Base-by-base conservation (phyloP, 2,113 vertebrate species). In the Geothlypis trichas region DNA sequence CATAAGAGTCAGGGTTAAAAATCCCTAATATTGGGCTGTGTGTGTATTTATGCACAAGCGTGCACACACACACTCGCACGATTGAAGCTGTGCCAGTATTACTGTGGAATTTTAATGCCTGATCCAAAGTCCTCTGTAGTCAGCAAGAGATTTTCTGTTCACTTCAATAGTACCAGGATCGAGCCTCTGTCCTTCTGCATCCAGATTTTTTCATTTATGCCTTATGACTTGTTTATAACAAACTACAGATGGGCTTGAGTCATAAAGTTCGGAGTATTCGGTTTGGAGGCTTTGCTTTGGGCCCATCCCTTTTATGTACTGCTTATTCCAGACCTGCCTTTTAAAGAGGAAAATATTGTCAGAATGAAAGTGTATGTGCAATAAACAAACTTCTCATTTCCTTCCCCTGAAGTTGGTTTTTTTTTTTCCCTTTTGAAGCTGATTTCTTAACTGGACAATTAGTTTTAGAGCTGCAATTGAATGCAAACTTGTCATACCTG, bases 131-230 rank as follows among this genome's bases (percentile, higher is more conserved):
- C 87, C 87, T 96, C 94, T 97, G 91, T 73, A 95, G 91, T 88
- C 92, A 96, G 94, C 90, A 83, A 95, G 97, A 95, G 92, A 51
- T 94, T 96, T 96, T 94, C 82, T 97, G 76, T 42, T 95, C 31
- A 49, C 89, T 97, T 96, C 87, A 95, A 7, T 92, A 84, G 92
- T 90, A 97, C 82, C 89, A 90, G 90, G 76, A 94, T 94, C 24
- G 67, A 94, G 95, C 92, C 92, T 91, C 84, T 87, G 59, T 74
- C 93, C 92, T 94, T 95, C 87, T 46, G n/a, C 82, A 91, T 95
- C 91, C 97, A 97, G 96, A 96, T 96, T 97, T 97, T 97, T 97
- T 97, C 96, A 90, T 92, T 97, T 97, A 97, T 95, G 89, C 76
- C 95, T 93, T 84, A 96, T 94, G 92, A 97, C 93, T 95, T 97